Evolutionary conservation across 1,140 invertebrate genomes (phyloP), one percentile per base, ranked within the genome.

Genomic region (Ceratina japonica): DNA sequence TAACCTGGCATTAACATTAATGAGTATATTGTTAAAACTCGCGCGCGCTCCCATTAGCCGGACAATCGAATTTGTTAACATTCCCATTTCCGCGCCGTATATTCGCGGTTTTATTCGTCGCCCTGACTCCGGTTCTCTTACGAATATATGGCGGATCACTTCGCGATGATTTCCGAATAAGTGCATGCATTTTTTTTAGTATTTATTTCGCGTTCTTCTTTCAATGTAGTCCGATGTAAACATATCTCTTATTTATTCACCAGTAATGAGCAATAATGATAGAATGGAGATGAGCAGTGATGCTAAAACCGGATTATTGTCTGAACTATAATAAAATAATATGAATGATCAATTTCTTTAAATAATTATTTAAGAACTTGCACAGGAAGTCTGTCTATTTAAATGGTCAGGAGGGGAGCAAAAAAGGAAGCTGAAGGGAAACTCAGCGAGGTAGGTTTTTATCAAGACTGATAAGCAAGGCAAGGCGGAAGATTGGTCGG

Each of bases 1-100:
- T 88, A 87, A 87, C 86, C 75, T 66, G 79, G 79, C 83, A 89
- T 90, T 90, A 90, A 90, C 89, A 87, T 88, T 90, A 91, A 91
- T 88, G 84, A 87, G 84, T 90, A 90, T 90, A 90, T 90, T 91
- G 88, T 89, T 88, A 90, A 90, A 91, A 90, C 80, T 88, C 81
- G 75, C 88, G 86, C 87, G 84, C 79, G 86, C 90, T 90, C 88
- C 86, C 85, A 90, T 90, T 89, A 90, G 80, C 73, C 68, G 65
- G 72, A 81, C 88, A 86, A 90, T 87, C 79, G 76, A 87, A 85
- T 89, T 83, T 82, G 82, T 89, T 87, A 84, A 87, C 85, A 83
- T 90, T 88, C 20, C 52, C 16, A 58, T 49, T 49, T 51, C 15
- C 65, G 54, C 58, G 10, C 16, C 49, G 37, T 8, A 13, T 64